Evolutionary conservation across 2,113 vertebrate species (phyloP).

Genomic region (Plotosus lineatus): DNA sequence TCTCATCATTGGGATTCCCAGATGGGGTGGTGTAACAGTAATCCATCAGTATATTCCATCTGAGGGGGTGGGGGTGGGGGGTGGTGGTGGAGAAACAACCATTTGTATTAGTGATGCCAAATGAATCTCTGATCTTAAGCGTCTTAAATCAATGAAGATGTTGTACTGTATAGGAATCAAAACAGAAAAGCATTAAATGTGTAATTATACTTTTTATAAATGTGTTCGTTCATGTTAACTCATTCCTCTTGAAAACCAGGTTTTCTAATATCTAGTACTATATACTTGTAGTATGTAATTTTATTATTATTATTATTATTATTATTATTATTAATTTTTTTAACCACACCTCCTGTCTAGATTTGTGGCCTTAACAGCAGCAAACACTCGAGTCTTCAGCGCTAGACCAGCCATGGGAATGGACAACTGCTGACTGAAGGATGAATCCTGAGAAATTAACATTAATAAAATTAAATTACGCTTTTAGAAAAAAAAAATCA

Average conservation of each 20-base stretch:
- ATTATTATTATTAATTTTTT: background rate
- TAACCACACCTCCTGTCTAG: constrained; percentile 85
- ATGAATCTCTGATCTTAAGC: constrained; percentile 59
- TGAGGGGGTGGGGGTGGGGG: constrained; percentile 64
- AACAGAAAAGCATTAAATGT: background rate
- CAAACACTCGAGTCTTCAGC: constrained; percentile 96
- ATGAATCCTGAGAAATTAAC: constrained; percentile 81
- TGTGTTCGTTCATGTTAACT: background rate
- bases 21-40: constrained; percentile 97
- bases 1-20: constrained; percentile 93
- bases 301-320: background rate
- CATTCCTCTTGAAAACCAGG: background rate
- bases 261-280: too few species aligned
- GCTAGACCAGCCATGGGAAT: constrained; percentile 87
- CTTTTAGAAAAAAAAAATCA: background rate
- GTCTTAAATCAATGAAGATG: background rate
- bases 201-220: background rate
- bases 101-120: constrained; percentile 55
- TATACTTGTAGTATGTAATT: background rate
- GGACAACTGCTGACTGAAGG: constrained; percentile 85
- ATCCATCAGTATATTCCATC: constrained; percentile 98
- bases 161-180: background rate
- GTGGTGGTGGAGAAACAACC: constrained; percentile 55
- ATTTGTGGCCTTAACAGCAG: constrained; percentile 92
- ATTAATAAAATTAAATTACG: background rate